Evolutionary conservation across 1,140 invertebrate genomes (phyloP), one percentile per base, ranked within the genome.

Genomic region (Habropoda laboriosa): DNA sequence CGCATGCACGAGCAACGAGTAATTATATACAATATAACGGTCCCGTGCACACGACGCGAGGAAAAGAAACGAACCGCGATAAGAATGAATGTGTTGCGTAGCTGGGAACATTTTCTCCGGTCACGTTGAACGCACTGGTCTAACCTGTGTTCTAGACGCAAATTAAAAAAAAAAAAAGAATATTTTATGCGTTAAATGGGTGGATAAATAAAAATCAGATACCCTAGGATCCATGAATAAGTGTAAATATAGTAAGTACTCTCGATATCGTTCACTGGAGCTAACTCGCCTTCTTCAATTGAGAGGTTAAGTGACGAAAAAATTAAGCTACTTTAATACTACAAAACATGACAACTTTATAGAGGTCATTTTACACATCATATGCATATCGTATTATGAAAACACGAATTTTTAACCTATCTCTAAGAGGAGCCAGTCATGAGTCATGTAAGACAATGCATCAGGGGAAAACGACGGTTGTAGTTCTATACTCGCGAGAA

Each of bases 11-110:
- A 45, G 1, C 75, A 40, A 45, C 42, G 42, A 60, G 53, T 71
- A 78, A 77, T 77, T 77, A 60, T n/a, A 40, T 47, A 40, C 55
- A 16, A 60, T 49, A 58, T 70, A 78, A 78, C 75, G 55, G 42
- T 60, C 13, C 42, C 27, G 35, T 58, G 66, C 32, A 38, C 40
- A 67, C 24, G 6, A 35, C 21, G 8, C 21, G 8, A 42, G 24
- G 53, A 32, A n/a, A 78, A 60, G 55, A 71, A 70, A 60, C 73
- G 38, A 30, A 45, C 18, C 30, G 30, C 63, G 74, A 76, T 67
- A 67, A 67, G 51, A 27, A 47, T 0, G 42, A 35, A 12, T 4
- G 0, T 21, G 42, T 6, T 35, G 51, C n/a, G n/a, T n/a, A n/a
- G n/a, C 16, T 21, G n/a, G 10, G 51, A 70, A 71, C 42, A 30